Base-by-base conservation (phyloP, 2,113 vertebrate species). In the Propithecus coquereli region DNA sequence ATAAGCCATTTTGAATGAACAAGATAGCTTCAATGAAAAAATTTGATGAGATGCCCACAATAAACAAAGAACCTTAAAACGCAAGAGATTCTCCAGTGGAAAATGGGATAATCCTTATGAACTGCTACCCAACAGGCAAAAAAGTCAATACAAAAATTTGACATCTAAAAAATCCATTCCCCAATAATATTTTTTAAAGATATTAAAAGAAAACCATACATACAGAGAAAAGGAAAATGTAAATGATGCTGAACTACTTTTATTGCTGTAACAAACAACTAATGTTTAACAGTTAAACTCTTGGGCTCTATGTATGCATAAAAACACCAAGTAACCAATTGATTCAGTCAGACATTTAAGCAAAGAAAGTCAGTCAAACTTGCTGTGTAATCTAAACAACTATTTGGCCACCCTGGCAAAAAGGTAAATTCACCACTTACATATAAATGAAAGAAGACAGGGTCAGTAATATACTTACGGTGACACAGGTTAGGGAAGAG, bases 61-160 rank as follows among this genome's bases (percentile, higher is more conserved):
- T 43, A 30, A 95, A 7, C 71, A 77, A 87, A 94, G 54, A 84
- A 82, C 17, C 43, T 76, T 82, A 89, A 91, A 96, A 82, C n/a
- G 9, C 17, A 66, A 73, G n/a, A 85, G 45, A 93, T 61, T 79
- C 63, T 94, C 71, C 85, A 47, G 6, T 66, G 25, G 25, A 65
- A 88, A 82, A 91, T 27, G 16, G 16, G 22, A 43, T 84, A 32
- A 14, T 18, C 37, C 27, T 80, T 40, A 83, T 43, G 18, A 87
- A 70, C 40, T 1, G 6, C 43, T 77, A 70, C 3, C 57, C 17
- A 9, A 34, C 30, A 83, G 61, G 50, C 74, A 90, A 90, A 96
- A 96, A 74, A 82, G 45, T 84, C 79, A 70, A 65, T 32, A 83
- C 30, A 45, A n/a, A 81, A 93, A 83, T 50, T 9, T 12, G 40